phyloP scores from a whole-genome alignment of 2,797 vertebrate genomes.

The Aeoliscus strigatus region DNA sequence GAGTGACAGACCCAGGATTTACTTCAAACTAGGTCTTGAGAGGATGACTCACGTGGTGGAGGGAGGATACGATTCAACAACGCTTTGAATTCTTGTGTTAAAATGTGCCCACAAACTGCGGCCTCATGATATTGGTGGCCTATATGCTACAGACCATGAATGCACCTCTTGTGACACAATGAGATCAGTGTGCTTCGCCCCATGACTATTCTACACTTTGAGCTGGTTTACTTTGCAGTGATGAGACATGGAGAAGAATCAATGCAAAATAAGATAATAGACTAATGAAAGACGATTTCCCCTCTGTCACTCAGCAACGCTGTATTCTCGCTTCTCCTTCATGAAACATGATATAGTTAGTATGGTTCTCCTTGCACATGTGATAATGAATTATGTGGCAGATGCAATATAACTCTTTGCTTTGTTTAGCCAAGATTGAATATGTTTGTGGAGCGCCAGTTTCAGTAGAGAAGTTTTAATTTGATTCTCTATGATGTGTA shows the following conservation, averaged over 20 bases:
- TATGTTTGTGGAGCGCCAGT: slow-evolving; percentile 1
- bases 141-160: slow-evolving; percentile 1
- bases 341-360: slow-evolving; percentile 19
- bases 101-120: slow-evolving; percentile 16
- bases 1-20: slow-evolving; percentile 15
- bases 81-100: slow-evolving; percentile 26
- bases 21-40: slow-evolving; percentile 26
- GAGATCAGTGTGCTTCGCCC: slow-evolving; percentile 32
- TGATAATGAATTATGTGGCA: slow-evolving; percentile 20
- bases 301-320: too few relatives aligned
- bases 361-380: slow-evolving; percentile 16
- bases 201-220: too few relatives aligned
- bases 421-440: slow-evolving; percentile 28
- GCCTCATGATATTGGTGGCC: slow-evolving; percentile 7
- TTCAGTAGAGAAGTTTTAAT: slow-evolving; percentile 2
- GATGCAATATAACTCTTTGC: too few relatives aligned
- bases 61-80: slow-evolving; percentile 7
- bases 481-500: background rate
- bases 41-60: slow-evolving; percentile 37
- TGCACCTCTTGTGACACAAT: slow-evolving; percentile 45
- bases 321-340: background rate
- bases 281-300: too few relatives aligned
- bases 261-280: too few relatives aligned
- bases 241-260: too few relatives aligned
- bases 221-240: too few relatives aligned